Percentiles rank a stretch among this genome's conserved stretches.
phyloP scores from a whole-genome alignment of 2,888 invertebrate species.

The Euspilapteryx auroguttella region DNA sequence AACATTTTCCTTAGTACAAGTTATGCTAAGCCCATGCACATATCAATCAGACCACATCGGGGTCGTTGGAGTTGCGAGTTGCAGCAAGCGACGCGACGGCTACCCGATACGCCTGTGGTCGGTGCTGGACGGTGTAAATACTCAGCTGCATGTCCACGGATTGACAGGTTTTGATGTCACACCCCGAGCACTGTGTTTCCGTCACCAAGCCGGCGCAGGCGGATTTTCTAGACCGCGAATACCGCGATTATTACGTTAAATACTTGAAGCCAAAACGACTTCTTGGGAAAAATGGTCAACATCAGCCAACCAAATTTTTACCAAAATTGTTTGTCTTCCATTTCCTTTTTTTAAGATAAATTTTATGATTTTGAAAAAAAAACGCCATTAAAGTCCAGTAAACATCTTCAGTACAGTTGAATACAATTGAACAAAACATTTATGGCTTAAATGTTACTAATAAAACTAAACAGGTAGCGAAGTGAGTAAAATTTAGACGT shows the following conservation, averaged over 20 bases:
- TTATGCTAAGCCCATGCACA: slow-evolving; percentile 59
- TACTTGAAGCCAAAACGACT: no score
- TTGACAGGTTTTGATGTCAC: slow-evolving; percentile 59
- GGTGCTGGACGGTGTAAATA: slow-evolving; percentile 39
- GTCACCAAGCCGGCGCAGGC: slow-evolving; percentile 52
- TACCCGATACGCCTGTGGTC: background rate
- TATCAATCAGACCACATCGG: slow-evolving; percentile 35
- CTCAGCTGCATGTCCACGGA: slow-evolving; percentile 58
- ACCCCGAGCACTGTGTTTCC: slow-evolving; percentile 59
- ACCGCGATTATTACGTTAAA: no score
- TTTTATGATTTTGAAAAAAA: no score
- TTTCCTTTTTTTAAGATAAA: no score
- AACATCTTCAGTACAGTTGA: slow-evolving; percentile 4
- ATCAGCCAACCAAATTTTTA: no score
- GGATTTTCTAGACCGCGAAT: slow-evolving; percentile 14
- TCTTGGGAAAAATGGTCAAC: no score
- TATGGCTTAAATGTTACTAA: no score
- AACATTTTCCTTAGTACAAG: slow-evolving; percentile 53
- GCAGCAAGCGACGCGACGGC: background rate
- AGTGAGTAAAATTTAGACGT: no score
- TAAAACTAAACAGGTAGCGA: no score
- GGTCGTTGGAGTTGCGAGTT: slow-evolving; percentile 15
- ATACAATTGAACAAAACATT: background rate
- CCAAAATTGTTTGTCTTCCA: no score
- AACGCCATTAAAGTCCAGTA: slow-evolving; percentile 5